A percentile compares a stretch with the other conserved stretches of the same genome.
phyloP scores from a whole-genome alignment of 2,797 vertebrate genomes.

The Smutsia gigantea region DNA sequence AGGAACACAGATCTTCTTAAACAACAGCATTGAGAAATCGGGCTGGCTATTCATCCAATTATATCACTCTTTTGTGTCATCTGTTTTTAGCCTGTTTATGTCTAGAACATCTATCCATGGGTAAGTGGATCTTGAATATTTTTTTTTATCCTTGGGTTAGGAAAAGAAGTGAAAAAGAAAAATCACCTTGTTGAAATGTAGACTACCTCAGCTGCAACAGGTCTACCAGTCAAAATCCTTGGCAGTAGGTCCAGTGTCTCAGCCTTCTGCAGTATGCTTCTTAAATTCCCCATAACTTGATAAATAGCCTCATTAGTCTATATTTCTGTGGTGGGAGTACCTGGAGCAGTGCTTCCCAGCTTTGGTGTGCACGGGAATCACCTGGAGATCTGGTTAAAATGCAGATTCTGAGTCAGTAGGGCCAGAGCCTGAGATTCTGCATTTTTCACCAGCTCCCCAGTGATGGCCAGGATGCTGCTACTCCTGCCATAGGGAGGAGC shows the following conservation, averaged over 20 bases:
- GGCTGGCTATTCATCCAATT: conserved; percentile 97
- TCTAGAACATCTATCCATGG: conserved; percentile 99
- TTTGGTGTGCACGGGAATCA: neutral
- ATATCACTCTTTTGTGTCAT: conserved; percentile 97
- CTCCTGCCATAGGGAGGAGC: neutral
- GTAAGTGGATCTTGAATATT: conserved; percentile 85
- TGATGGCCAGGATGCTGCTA: neutral
- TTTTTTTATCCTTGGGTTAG: conserved; percentile 21
- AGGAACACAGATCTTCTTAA: conserved; percentile 94
- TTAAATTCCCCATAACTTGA: neutral
- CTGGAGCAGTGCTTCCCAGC: neutral
- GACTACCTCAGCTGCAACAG: neutral
- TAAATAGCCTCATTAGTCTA: neutral
- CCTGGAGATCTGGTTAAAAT: neutral
- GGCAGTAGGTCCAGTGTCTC: neutral
- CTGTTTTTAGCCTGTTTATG: conserved; percentile 95
- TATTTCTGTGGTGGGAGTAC: neutral
- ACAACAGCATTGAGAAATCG: conserved; percentile 95
- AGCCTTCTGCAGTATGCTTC: neutral
- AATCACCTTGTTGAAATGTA: neutral
- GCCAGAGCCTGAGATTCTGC: neutral
- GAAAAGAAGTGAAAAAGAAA: conserved; percentile 16
- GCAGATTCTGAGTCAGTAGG: neutral
- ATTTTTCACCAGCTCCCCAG: too few species aligned
- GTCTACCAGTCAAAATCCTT: neutral